Percentiles rank a stretch among this genome's conserved stretches.
These are phyloP conservation scores for Sebastiscus albofasciatus DNA, from an alignment of 2,797 vertebrate species.

Conservation along the genomic window DNA sequence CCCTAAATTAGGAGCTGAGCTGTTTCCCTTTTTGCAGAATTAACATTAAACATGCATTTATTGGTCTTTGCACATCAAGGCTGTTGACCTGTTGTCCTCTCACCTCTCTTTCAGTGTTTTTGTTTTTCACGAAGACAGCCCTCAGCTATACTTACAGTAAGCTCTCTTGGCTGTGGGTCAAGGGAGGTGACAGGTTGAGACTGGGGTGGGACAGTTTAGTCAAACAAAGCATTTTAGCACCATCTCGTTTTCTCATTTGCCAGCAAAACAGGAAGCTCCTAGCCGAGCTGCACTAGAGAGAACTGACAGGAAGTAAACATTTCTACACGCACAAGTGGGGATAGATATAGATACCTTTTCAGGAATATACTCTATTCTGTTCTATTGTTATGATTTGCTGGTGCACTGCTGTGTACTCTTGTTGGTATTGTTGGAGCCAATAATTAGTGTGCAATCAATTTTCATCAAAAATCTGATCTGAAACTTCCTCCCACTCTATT, in stretches of 20 bases:
- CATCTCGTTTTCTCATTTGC: slow-evolving; percentile 55
- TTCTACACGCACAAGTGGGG: not conserved
- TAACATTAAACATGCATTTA: not conserved
- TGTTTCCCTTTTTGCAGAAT: not conserved
- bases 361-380: slow-evolving; percentile 4
- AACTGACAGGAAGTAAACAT: slow-evolving; percentile 47
- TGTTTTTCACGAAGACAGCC: slow-evolving; percentile 35
- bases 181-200: slow-evolving; percentile 70
- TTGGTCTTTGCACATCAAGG: not conserved
- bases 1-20: not conserved
- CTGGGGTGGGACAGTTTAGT: slow-evolving; percentile 68
- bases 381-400: not conserved
- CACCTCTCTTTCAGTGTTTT: slow-evolving; percentile 26
- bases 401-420: not conserved
- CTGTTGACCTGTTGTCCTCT: slow-evolving; percentile 12
- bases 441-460: not conserved
- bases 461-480: not conserved
- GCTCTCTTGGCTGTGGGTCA: slow-evolving; percentile 52
- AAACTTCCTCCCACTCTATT: not conserved
- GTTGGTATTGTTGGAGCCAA: not conserved
- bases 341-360: slow-evolving; percentile 16
- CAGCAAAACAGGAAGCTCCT: slow-evolving; percentile 75
- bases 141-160: slow-evolving; percentile 49
- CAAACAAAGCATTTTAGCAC: slow-evolving; percentile 75
- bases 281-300: slow-evolving; percentile 44